Evolutionary conservation across 2,797 vertebrate genomes (phyloP).

Genomic region (Muscicapa striata): DNA sequence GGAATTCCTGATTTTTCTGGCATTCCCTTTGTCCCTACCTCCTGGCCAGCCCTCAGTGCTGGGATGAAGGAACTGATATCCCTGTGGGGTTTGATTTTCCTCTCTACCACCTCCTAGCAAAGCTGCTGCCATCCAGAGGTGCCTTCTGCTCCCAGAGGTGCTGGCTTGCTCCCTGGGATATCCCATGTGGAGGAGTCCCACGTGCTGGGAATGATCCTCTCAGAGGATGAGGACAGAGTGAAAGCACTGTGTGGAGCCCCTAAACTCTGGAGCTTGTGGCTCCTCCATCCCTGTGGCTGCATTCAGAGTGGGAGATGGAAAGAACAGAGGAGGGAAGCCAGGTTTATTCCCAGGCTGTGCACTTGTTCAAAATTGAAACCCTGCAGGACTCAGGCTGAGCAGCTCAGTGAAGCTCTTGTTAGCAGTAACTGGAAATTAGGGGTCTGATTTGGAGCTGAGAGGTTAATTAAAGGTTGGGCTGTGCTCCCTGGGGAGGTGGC

Average conservation of each 20-base stretch:
- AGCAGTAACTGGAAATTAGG: slow-evolving; percentile 19
- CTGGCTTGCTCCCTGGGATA: background rate
- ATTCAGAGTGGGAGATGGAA: background rate
- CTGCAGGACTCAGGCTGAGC: background rate
- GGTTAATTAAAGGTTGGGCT: slow-evolving; percentile 47
- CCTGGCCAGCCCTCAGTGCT: background rate
- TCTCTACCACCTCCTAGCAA: background rate
- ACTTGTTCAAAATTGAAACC: background rate
- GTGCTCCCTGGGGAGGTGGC: background rate
- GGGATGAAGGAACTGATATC: background rate
- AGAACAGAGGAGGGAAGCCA: background rate
- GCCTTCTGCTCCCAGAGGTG: background rate
- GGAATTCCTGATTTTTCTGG: background rate
- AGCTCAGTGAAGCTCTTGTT: background rate
- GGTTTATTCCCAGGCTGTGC: background rate
- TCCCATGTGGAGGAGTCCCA: background rate
- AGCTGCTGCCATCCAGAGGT: background rate
- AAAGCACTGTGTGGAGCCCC: background rate
- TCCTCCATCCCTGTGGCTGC: background rate
- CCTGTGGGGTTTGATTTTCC: background rate
- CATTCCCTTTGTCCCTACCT: background rate
- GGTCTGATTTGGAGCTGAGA: slow-evolving; percentile 17
- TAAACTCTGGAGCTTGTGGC: background rate
- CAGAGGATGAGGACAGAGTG: background rate
- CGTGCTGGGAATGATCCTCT: background rate